Base-by-base conservation (phyloP, 2,888 invertebrate species). In the Parapristionchus giblindavisi region DNA sequence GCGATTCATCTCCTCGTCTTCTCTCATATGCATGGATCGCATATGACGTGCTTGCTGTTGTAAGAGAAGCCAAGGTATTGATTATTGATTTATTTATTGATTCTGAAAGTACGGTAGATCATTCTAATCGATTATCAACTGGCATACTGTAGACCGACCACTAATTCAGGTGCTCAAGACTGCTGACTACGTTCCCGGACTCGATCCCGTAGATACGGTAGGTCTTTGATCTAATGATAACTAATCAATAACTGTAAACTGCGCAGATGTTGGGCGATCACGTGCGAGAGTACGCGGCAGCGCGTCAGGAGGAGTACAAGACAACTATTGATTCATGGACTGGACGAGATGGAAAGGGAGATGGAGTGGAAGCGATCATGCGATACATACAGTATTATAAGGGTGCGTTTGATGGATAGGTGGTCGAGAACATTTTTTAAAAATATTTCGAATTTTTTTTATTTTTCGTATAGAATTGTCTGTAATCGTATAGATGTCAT, bases 21-120 rank as follows among this genome's bases (percentile, higher is more conserved):
- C 81, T 85, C 24, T 85, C 85, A 14, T 85, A 85, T 43, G 80
- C 82, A 0, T 85, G 85, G 85, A 73, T 85, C 8, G 83, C 78
- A 2, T 84, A 77, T 63, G 85, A 85, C 43, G 78, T 85, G 11
- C 65, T 85, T 2, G 78, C 78, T 34, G 68, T 77, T 2, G 77
- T 85, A 3, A 74, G 75, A 34, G 58, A 74, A 73, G 40, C 63
- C 6, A 56, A 71, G 24, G 70, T 71, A 6, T n/a, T n/a, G n/a
- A n/a, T n/a, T n/a, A n/a, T 48, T 48, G 48, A 48, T 48, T 48
- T 48, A 48, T n/a, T n/a, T n/a, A n/a, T n/a, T n/a, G n/a, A n/a
- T n/a, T n/a, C n/a, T n/a, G 11, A 43, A 43, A 14, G 43, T 17
- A 17, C 8, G 17, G 43, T 43, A 14, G 43, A 8, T 17, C 11